Conservation (phyloP, 2,113 vertebrate genomes). For the Kryptolebias marmoratus region DNA sequence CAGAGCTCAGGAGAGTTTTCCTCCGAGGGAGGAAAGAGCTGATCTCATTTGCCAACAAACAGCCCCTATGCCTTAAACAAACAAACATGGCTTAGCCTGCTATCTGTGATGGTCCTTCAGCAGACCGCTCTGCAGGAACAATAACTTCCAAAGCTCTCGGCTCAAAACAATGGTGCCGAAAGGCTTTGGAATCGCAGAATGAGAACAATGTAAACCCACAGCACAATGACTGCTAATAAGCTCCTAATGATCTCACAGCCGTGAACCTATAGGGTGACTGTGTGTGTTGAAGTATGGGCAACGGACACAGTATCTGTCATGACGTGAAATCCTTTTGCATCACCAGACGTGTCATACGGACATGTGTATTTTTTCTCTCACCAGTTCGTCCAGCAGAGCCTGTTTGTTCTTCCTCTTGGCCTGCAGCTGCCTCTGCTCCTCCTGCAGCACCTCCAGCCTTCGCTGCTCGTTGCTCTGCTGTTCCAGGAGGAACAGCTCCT, state of each 20-base stretch:
- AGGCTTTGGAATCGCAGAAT: slow-evolving; percentile 74
- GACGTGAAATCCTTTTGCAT: slow-evolving; percentile 15
- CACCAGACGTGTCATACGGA: neutral
- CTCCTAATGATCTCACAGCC: slow-evolving; percentile 72
- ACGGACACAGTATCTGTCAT: slow-evolving; percentile 23
- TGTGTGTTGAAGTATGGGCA: slow-evolving; percentile 23
- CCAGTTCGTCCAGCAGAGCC: slow-evolving; percentile 94
- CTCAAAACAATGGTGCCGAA: slow-evolving; percentile 75
- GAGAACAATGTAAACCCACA: slow-evolving; percentile 66
- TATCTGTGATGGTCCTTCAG: slow-evolving; percentile 73
- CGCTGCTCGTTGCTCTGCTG: slow-evolving; percentile 88
- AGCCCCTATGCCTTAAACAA: slow-evolving; percentile 77
- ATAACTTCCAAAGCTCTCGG: slow-evolving; percentile 73
- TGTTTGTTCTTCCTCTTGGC: slow-evolving; percentile 95
- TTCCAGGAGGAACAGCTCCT: slow-evolving; percentile 92
- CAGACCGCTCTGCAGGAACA: slow-evolving; percentile 69
- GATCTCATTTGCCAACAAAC: slow-evolving; percentile 75
- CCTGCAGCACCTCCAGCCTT: slow-evolving; percentile 88
- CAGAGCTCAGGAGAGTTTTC: slow-evolving; percentile 54
- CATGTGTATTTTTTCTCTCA: slow-evolving; percentile 68
- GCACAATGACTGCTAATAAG: slow-evolving; percentile 73
- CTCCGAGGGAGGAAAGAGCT: slow-evolving; percentile 32
- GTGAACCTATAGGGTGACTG: slow-evolving; percentile 49
- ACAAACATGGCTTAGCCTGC: slow-evolving; percentile 72
- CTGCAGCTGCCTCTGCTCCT: slow-evolving; percentile 92